A percentile compares a stretch with the other conserved stretches of the same genome.
Conservation (phyloP, 2,888 invertebrate species). For the Netelia fuscicornis region DNA sequence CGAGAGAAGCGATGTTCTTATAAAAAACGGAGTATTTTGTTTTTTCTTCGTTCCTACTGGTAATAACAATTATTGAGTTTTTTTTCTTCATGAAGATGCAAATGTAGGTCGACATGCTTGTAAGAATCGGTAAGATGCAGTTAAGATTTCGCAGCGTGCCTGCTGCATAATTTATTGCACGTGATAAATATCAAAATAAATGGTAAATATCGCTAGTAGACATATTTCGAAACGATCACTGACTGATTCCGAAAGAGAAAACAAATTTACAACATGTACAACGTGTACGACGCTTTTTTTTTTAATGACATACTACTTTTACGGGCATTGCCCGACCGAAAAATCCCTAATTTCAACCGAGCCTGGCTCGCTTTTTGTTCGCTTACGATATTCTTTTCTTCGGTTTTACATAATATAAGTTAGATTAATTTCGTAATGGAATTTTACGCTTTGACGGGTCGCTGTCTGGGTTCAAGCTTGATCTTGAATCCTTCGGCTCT, state of each 20-base stretch:
- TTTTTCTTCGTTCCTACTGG: too few species aligned
- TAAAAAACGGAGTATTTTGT: too few species aligned
- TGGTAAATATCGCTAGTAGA: conserved; percentile 42
- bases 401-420: too few species aligned
- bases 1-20: too few species aligned
- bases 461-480: conserved; percentile 80
- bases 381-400: not conserved
- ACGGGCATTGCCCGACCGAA: conserved; percentile 25
- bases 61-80: too few species aligned
- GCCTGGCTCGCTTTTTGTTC: conserved; percentile 2
- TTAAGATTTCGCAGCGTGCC: conserved; percentile 73
- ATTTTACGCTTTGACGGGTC: conserved; percentile 71
- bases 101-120: not conserved
- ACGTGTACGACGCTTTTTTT: too few species aligned
- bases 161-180: conserved; percentile 81
- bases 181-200: conserved; percentile 78
- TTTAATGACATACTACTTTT: too few species aligned
- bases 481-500: conserved; percentile 90
- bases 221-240: conserved; percentile 67
- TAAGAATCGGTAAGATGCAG: not conserved
- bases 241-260: not conserved
- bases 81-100: not conserved
- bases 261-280: not conserved
- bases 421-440: too few species aligned
- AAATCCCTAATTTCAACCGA: conserved; percentile 39